phyloP scores from a whole-genome alignment of 2,888 invertebrate species.

The Caenorhabditis macrosperma region DNA sequence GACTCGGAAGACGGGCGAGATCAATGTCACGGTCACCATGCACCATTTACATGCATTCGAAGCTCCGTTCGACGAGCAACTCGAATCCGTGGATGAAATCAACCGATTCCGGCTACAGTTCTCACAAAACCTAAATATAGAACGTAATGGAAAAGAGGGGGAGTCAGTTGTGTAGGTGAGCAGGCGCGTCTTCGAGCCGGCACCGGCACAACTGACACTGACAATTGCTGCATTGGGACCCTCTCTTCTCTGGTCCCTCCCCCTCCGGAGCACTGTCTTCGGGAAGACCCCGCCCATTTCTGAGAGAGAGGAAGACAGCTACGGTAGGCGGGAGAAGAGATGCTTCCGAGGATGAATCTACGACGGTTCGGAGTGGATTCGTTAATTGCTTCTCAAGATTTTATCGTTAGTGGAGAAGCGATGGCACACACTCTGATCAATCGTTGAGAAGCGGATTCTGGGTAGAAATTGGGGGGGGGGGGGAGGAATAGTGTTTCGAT shows the following conservation, averaged over 20 bases:
- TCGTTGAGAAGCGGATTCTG: neutral
- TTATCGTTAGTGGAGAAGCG: slow-evolving; percentile 21
- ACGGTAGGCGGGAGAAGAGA: slow-evolving; percentile 15
- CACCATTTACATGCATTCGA: slow-evolving; percentile 35
- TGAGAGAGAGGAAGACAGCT: neutral
- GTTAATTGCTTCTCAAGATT: slow-evolving; percentile 50
- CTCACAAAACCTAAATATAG: slow-evolving; percentile 19
- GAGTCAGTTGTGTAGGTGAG: slow-evolving; percentile 59
- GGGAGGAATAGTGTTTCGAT: neutral
- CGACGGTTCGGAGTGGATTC: neutral
- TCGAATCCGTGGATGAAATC: neutral
- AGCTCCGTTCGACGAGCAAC: neutral
- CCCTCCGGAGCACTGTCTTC: slow-evolving; percentile 6
- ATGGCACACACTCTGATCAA: neutral
- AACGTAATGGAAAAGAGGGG: neutral
- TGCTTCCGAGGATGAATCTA: neutral
- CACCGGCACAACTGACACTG: slow-evolving; percentile 55
- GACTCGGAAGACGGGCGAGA: neutral
- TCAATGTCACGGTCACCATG: neutral
- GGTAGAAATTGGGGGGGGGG: neutral
- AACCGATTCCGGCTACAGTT: neutral
- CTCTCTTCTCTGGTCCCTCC: slow-evolving; percentile 24
- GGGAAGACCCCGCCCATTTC: slow-evolving; percentile 9
- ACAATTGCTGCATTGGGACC: slow-evolving; percentile 18
- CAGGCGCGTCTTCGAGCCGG: slow-evolving; percentile 39